Evolutionary conservation across 2,888 invertebrate genomes (phyloP).

Genomic region (Pherbina coryleti): DNA sequence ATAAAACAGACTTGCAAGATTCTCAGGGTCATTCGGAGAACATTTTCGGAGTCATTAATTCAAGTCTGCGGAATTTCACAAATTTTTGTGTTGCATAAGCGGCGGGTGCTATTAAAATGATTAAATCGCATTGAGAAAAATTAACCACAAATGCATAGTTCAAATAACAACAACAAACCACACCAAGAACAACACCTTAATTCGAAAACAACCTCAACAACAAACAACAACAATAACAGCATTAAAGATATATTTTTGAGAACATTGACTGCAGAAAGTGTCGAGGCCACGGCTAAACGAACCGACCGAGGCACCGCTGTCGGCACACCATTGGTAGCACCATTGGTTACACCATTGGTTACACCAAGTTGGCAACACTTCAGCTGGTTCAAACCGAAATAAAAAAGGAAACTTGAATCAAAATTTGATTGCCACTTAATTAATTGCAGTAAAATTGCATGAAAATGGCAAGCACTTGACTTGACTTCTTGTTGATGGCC

Average conservation of each 20-base stretch:
- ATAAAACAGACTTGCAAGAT: too few relatives aligned
- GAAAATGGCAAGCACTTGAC: not conserved
- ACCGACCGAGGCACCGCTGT: not conserved
- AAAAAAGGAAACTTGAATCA: not conserved
- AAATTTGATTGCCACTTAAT: not conserved
- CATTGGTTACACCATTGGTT: too few relatives aligned
- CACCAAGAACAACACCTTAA: not conserved
- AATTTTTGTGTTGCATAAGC: too few relatives aligned
- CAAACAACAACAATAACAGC: not conserved
- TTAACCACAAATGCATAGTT: too few relatives aligned
- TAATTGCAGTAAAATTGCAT: not conserved
- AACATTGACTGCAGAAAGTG: constrained; percentile 43
- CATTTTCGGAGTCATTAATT: too few relatives aligned
- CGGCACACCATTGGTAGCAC: not conserved
- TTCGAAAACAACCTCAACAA: not conserved
- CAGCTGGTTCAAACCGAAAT: not conserved
- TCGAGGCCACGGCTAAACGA: constrained; percentile 25
- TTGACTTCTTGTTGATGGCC: not conserved
- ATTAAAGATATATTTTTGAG: constrained; percentile 29
- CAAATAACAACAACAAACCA: not conserved
- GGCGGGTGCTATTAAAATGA: too few relatives aligned
- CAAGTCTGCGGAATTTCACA: too few relatives aligned
- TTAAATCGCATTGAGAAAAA: too few relatives aligned
- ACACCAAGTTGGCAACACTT: not conserved
- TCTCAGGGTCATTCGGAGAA: too few relatives aligned